Base-by-base conservation (phyloP, 2,113 vertebrate genomes). In the Murina feae region DNA sequence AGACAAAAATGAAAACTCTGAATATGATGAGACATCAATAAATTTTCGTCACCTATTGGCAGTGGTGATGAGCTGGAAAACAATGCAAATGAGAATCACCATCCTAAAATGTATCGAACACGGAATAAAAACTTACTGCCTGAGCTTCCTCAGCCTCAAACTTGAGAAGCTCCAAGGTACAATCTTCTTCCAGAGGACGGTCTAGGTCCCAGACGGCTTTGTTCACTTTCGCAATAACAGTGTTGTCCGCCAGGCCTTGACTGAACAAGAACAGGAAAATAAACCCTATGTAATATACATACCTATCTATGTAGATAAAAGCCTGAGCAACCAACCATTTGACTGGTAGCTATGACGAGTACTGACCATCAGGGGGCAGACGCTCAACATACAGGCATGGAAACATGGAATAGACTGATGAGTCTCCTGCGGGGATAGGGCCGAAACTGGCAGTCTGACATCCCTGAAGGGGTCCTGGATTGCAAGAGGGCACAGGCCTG, bases 81-180 rank as follows among this genome's bases (percentile, higher is more conserved):
- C 37, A 49, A 0, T 35, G 17, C 14, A 89, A 58, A 71, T 5
- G 30, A 42, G n/a, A 81, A 80, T 42, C 5, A 20, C 42, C 20
- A 42, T 1, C 13, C 37, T 53, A 25, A 83, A 90, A 91, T 83
- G n/a, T 79, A 81, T 35, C 13, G 14, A 25, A 32, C 25, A 65
- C 12, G 23, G 1, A 72, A 55, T 37, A 84, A 85, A 93, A 49
- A 99, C 99, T 99, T 98, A 99, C 99, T 79, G 99, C 99, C 97
- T 99, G 99, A 76, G 99, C 99, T 72, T 99, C 99, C 76, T 99
- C 99, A 69, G 99, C 99, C 63, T 99, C 99, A 98, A 99, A 99
- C 95, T 99, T 99, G 71, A 99, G 99, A 93, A 99, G 98, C 96
- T 99, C 98, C 90, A 99, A 97, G 86, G 98, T 98, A 96, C 99